phyloP scores from a whole-genome alignment of 2,797 vertebrate species.

The Siniperca scherzeri region DNA sequence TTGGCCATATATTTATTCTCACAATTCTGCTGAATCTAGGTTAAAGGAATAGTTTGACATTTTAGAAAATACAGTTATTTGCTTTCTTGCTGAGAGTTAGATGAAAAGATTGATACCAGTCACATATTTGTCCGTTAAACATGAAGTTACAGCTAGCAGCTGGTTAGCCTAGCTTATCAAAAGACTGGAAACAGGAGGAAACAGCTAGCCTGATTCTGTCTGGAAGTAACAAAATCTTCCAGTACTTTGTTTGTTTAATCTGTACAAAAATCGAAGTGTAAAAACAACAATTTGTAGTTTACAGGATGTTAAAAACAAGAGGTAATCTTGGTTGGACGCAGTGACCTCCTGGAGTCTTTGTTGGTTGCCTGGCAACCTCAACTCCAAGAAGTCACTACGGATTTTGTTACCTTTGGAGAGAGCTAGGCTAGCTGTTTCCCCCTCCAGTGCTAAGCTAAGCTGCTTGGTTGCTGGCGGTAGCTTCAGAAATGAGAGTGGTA shows the following conservation, averaged over 20 bases:
- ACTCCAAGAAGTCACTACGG: neutral
- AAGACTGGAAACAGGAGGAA: neutral
- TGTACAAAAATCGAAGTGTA: neutral
- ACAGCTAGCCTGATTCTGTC: neutral
- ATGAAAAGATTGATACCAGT: neutral
- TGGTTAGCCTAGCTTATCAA: neutral
- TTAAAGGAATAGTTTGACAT: neutral
- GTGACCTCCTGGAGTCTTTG: neutral
- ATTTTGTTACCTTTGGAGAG: neutral
- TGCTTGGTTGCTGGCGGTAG: neutral
- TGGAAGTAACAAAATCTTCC: neutral
- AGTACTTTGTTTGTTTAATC: neutral
- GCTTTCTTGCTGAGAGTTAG: neutral
- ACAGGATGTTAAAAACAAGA: neutral
- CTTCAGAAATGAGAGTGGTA: neutral
- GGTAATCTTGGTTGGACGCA: neutral
- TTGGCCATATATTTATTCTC: neutral
- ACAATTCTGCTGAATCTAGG: neutral
- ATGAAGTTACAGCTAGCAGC: neutral
- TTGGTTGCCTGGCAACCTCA: neutral
- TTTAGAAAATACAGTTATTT: neutral
- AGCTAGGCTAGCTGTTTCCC: neutral
- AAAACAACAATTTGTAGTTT: neutral
- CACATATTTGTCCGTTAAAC: neutral
- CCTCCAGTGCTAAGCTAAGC: neutral